Conservation (phyloP, 2,888 invertebrate species). For the Leucophenga maculata region DNA sequence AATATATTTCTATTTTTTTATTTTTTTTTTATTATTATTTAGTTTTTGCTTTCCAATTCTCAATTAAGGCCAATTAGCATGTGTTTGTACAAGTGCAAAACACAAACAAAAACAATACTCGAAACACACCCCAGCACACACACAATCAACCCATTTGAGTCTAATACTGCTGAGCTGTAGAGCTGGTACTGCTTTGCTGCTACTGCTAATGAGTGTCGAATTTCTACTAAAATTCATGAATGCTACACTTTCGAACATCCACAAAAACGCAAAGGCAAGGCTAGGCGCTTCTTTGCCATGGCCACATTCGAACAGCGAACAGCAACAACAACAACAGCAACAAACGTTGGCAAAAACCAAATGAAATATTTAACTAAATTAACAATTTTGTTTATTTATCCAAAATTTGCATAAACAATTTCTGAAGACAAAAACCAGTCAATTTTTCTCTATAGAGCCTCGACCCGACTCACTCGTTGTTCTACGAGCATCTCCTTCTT, state of each 20-base stretch:
- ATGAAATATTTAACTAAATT: slow-evolving; percentile 68
- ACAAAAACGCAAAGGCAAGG: not conserved
- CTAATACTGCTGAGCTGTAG: no score
- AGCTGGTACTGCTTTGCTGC: not conserved
- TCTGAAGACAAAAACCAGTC: slow-evolving; percentile 64
- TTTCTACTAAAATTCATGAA: no score
- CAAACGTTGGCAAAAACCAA: slow-evolving; percentile 48
- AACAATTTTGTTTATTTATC: slow-evolving; percentile 67
- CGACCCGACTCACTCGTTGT: not conserved
- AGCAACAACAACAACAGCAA: slow-evolving; percentile 26
- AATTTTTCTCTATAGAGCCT: slow-evolving; percentile 44
- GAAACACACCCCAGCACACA: slow-evolving; percentile 25
- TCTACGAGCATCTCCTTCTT: not conserved
- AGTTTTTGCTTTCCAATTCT: slow-evolving; percentile 41
- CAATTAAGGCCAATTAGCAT: slow-evolving; percentile 67
- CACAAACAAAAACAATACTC: slow-evolving; percentile 52
- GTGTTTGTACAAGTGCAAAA: slow-evolving; percentile 64
- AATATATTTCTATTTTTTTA: slow-evolving; percentile 39
- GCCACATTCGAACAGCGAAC: slow-evolving; percentile 18
- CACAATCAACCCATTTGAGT: not conserved
- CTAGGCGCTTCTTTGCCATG: no score
- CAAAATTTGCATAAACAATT: slow-evolving; percentile 67
- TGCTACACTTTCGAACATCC: no score
- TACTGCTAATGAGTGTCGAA: no score
- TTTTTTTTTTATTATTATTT: no score